A percentile compares a stretch with the other conserved stretches of the same genome.
Conservation (phyloP, 92 coral and sea anemone genomes). For the Galaxea fascicularis region DNA sequence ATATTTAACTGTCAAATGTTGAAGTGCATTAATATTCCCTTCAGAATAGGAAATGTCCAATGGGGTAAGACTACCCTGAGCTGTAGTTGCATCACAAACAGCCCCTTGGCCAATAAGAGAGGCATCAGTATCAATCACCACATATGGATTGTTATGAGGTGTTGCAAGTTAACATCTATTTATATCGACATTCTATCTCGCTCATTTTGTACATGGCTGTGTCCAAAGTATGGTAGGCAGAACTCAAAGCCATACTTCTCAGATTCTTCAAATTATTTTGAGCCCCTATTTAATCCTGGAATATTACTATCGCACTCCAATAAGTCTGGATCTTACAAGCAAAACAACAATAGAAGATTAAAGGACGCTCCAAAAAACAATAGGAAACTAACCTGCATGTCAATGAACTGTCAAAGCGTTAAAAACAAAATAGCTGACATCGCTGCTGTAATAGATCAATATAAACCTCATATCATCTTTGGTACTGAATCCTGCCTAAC, state of each 20-base stretch:
- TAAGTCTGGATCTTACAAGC: too few relatives aligned
- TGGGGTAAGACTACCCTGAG: too few relatives aligned
- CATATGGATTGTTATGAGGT: too few relatives aligned
- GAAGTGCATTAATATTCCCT: too few relatives aligned
- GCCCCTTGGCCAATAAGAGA: too few relatives aligned
- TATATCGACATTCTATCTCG: conserved; percentile 51
- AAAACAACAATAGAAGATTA: too few relatives aligned
- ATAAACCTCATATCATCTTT: conserved; percentile 39
- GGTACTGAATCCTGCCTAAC: conserved; percentile 49
- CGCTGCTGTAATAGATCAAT: conserved; percentile 21
- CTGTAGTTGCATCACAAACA: too few relatives aligned
- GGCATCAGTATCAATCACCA: too few relatives aligned
- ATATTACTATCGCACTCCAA: conserved; percentile 50
- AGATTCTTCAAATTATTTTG: conserved; percentile 60
- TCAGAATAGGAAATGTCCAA: too few relatives aligned
- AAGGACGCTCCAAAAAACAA: too few relatives aligned
- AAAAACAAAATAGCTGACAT: conserved; percentile 44
- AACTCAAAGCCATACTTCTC: conserved; percentile 58
- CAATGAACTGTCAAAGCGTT: conserved; percentile 44
- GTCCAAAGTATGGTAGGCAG: conserved; percentile 58
- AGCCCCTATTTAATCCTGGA: conserved; percentile 43
- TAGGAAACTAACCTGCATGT: too few relatives aligned
- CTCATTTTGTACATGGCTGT: conserved; percentile 57
- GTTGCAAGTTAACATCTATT: conserved; percentile 56
- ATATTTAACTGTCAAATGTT: too few relatives aligned